These are phyloP conservation scores for Acanthosepion esculentum DNA, from an alignment of 2,888 invertebrate species.

Conservation along the genomic window DNA sequence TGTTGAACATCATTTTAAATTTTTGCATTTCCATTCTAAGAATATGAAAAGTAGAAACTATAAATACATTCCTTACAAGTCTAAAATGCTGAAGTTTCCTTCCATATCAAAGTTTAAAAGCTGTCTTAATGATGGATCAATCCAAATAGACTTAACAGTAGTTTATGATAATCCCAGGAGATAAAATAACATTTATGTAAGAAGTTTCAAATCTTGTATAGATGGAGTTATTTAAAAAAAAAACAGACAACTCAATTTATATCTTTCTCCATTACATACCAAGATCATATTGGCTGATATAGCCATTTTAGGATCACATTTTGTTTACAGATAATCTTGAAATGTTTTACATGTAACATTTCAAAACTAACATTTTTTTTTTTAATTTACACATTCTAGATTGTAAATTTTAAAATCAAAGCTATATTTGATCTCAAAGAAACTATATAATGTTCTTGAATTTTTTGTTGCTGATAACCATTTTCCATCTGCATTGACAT, in stretches of 20 bases:
- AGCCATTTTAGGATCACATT: no score
- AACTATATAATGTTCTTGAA: not conserved
- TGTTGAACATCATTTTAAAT: not conserved
- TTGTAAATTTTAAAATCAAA: not conserved
- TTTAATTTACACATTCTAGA: not conserved
- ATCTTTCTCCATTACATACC: no score
- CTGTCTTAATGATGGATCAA: no score
- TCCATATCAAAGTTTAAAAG: no score
- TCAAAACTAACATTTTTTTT: not conserved
- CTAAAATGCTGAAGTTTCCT: not conserved
- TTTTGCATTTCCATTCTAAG: not conserved
- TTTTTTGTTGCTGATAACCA: not conserved
- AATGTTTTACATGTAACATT: not conserved
- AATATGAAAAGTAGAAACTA: not conserved
- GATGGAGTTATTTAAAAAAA: no score
- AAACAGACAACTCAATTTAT: no score
- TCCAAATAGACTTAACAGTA: no score
- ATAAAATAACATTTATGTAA: no score
- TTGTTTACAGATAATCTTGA: not conserved
- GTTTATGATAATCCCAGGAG: no score
- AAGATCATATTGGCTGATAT: no score
- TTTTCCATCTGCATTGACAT: no score
- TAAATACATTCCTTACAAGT: not conserved
- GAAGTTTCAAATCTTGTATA: no score
- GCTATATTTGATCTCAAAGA: not conserved